Evolutionary conservation across 2,797 vertebrate genomes (phyloP).

Genomic region (Peromyscus melanophrys): DNA sequence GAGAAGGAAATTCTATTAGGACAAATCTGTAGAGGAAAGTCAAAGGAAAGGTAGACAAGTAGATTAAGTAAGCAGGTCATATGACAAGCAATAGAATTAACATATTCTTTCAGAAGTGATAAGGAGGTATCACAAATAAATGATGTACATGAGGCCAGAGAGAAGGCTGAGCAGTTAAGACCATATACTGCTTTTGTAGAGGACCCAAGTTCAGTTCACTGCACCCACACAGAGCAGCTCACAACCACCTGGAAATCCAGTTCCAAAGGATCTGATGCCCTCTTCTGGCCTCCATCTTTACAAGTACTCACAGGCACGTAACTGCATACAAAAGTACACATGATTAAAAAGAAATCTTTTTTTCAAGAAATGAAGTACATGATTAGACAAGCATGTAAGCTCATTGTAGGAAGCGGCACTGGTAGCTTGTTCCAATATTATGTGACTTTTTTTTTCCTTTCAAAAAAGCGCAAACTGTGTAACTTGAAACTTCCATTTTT

Average conservation of each 20-base stretch:
- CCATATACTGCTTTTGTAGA: background rate
- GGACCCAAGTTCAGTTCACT: no score
- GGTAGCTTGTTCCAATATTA: background rate
- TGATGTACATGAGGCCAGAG: background rate
- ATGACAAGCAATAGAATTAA: background rate
- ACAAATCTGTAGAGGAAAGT: slow-evolving; percentile 8
- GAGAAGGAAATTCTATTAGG: slow-evolving; percentile 1
- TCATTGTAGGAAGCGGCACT: background rate
- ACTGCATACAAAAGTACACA: background rate
- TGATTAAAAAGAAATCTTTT: background rate
- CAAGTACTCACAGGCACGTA: background rate
- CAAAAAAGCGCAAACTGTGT: slow-evolving; percentile 26
- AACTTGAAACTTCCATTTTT: slow-evolving; percentile 76
- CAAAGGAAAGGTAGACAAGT: background rate
- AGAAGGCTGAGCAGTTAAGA: background rate
- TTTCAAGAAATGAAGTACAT: background rate
- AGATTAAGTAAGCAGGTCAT: background rate
- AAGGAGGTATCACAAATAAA: slow-evolving; percentile 40
- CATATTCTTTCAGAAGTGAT: background rate
- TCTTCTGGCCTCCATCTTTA: background rate
- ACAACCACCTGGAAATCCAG: background rate
- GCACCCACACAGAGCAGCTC: background rate
- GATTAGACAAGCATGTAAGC: slow-evolving; percentile 4
- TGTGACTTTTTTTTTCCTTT: background rate
- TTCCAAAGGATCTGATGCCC: background rate